Evolutionary conservation across 2,113 vertebrate genomes (phyloP).

Genomic region (Hepsetus odoe): DNA sequence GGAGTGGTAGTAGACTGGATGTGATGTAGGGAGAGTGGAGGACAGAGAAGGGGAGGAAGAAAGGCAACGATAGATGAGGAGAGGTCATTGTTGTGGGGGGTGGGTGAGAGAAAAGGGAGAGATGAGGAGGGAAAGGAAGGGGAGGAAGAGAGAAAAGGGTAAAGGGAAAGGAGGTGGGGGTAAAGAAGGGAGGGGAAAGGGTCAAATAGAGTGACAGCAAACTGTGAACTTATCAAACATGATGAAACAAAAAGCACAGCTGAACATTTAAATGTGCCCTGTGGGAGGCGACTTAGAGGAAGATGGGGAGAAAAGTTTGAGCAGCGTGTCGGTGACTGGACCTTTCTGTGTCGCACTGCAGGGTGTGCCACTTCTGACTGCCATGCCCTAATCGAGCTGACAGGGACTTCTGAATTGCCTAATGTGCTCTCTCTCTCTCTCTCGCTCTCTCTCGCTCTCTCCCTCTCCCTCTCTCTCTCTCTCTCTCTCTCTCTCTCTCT

Average conservation of each 20-base stretch:
- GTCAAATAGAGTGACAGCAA: neutral
- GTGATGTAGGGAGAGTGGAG: neutral
- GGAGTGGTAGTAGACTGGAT: neutral
- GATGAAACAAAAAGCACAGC: constrained; percentile 5
- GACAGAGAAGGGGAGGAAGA: neutral
- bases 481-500: neutral
- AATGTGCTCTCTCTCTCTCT: neutral
- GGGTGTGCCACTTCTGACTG: constrained; percentile 8
- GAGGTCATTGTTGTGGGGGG: too few species aligned
- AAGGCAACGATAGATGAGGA: neutral
- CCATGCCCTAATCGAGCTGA: constrained; percentile 26
- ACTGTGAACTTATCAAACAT: neutral
- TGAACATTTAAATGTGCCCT: constrained; percentile 28
- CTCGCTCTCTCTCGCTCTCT: neutral
- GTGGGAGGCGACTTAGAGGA: neutral
- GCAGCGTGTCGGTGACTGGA: constrained; percentile 28
- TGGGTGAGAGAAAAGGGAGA: neutral
- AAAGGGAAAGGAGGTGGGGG: neutral
- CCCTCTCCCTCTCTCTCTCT: neutral
- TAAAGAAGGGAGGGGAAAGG: neutral
- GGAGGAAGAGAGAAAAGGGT: neutral
- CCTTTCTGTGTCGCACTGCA: constrained; percentile 18
- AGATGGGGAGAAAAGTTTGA: neutral
- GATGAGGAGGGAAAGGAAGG: neutral
- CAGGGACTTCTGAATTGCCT: constrained; percentile 13